Evolutionary conservation across 2,797 vertebrate genomes (phyloP).

Genomic region (Vireo griseus): DNA sequence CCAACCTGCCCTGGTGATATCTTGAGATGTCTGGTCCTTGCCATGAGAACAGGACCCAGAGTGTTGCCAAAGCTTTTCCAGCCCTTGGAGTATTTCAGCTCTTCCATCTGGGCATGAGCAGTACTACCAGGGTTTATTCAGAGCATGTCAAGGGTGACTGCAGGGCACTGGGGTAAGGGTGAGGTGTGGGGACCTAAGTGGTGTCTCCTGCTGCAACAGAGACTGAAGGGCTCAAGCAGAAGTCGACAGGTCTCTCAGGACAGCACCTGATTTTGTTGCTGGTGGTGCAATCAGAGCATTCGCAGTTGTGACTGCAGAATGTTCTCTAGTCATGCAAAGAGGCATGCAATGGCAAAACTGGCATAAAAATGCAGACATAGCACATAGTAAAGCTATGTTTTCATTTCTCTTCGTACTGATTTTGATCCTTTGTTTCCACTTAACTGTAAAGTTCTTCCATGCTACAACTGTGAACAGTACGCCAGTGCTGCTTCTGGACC

Average conservation of each 20-base stretch:
- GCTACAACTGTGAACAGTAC: neutral
- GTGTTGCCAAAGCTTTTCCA: neutral
- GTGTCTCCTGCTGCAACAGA: neutral
- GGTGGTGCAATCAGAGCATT: neutral
- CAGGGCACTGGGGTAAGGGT: rapidly evolving
- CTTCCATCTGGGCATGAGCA: neutral
- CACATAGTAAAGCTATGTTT: neutral
- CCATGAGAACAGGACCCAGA: neutral
- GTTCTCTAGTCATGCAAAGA: neutral
- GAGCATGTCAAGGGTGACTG: neutral
- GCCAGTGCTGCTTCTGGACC: neutral
- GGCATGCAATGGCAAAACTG: rapidly evolving
- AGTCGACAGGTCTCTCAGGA: neutral
- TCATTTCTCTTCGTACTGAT: neutral
- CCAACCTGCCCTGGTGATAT: neutral
- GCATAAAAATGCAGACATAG: neutral
- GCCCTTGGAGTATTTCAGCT: neutral
- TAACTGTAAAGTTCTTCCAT: neutral
- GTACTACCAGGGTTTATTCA: neutral
- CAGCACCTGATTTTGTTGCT: neutral
- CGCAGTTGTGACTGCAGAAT: neutral
- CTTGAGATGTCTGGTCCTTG: neutral
- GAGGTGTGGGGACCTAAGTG: rapidly evolving
- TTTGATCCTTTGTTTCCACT: neutral
- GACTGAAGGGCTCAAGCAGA: neutral